Conservation (phyloP, 2,888 invertebrate genomes). For the Sinopyrophorus schimmeli region DNA sequence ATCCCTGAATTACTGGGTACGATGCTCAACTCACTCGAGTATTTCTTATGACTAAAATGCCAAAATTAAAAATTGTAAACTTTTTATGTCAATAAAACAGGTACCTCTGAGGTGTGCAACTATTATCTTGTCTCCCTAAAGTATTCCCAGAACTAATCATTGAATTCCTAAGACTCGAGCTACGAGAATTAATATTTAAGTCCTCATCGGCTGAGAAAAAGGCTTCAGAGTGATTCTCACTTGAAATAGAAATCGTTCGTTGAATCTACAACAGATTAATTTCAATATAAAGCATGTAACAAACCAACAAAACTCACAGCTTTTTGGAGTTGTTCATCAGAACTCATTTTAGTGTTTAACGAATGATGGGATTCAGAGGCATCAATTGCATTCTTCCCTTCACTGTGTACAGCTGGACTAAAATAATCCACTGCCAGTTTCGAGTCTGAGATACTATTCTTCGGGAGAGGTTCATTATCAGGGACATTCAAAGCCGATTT, state of each 20-base stretch:
- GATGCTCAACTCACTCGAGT: conserved; percentile 63
- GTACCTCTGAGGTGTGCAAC: conserved; percentile 35
- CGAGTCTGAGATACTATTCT: conserved; percentile 85
- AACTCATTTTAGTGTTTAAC: conserved; percentile 61
- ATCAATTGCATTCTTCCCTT: conserved; percentile 55
- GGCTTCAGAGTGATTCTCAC: conserved; percentile 88
- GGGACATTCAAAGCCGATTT: conserved; percentile 53
- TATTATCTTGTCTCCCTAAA: conserved; percentile 51
- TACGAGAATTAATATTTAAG: conserved; percentile 66
- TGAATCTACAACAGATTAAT: conserved; percentile 60
- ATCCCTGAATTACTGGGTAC: conserved; percentile 53
- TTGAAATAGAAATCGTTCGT: conserved; percentile 83
- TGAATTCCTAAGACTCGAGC: conserved; percentile 70
- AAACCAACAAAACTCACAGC: conserved; percentile 51
- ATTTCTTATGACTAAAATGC: conserved; percentile 56
- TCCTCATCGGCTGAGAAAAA: conserved; percentile 95
- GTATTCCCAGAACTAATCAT: conserved; percentile 62
- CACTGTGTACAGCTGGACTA: conserved; percentile 49
- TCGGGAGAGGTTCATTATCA: conserved; percentile 61
- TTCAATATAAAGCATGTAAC: neutral
- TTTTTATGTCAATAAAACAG: neutral
- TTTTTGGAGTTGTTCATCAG: conserved; percentile 63
- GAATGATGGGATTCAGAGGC: conserved; percentile 72
- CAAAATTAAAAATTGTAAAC: neutral
- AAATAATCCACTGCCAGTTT: conserved; percentile 80